phyloP scores from a whole-genome alignment of 1,140 invertebrate genomes.

The Formica selysi region DNA sequence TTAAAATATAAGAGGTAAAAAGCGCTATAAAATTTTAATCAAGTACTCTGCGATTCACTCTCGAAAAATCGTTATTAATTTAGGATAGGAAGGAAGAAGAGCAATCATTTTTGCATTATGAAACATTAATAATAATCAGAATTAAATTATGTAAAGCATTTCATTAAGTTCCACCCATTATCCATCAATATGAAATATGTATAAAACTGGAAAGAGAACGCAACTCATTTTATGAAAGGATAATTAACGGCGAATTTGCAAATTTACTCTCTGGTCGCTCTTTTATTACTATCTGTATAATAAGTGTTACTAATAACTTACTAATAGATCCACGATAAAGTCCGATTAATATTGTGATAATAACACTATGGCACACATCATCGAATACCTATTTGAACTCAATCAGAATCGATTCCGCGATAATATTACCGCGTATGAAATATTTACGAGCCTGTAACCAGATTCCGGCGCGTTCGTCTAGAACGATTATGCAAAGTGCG shows the following conservation, averaged over 20 bases:
- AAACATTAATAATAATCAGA: not conserved
- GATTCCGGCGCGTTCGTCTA: conserved; percentile 36
- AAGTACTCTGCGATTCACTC: not conserved
- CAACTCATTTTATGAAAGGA: conserved; percentile 40
- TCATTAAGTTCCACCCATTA: not conserved
- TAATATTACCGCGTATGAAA: conserved; percentile 47
- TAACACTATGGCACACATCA: conserved; percentile 21
- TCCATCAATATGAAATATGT: not conserved
- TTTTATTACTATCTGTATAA: no score
- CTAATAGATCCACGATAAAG: not conserved
- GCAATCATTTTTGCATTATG: not conserved
- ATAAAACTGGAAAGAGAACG: conserved; percentile 2
- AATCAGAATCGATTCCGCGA: conserved; percentile 22
- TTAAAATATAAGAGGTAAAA: not conserved
- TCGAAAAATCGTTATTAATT: conserved; percentile 18
- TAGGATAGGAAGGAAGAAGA: not conserved
- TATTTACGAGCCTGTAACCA: conserved; percentile 57
- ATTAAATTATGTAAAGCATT: conserved; percentile 41
- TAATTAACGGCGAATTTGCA: conserved; percentile 40
- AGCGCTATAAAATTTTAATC: not conserved
- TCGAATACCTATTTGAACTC: conserved; percentile 49
- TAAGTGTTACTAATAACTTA: not conserved
- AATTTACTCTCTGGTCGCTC: conserved; percentile 26
- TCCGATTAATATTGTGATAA: conserved; percentile 41
- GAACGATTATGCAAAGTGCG: conserved; percentile 52